Base-by-base conservation (phyloP, 2,797 vertebrate genomes). In the Gambusia yucatana region DNA sequence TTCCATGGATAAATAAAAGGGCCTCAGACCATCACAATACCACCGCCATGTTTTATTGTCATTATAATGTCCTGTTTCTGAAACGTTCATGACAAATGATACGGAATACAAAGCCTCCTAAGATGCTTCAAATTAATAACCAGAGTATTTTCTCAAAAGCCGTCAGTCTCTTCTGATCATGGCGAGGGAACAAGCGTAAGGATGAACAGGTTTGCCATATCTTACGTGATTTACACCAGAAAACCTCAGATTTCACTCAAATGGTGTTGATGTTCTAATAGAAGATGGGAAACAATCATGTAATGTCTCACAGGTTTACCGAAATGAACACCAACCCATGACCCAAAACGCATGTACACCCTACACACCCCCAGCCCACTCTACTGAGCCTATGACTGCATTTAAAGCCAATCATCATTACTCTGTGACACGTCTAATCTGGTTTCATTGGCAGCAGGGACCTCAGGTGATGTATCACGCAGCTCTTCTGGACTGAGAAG, bases 401-500 rank as follows among this genome's bases (percentile, higher is more conserved):
- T 91, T 92, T 91, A 77, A 85, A 84, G 79, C 87, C 82, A 83
- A 94, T 93, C 89, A 93, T 93, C 93, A 95, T 94, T 92, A 92
- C 84, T 94, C 91, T 92, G 88, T 91, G 93, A 89, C 93, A 93
- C 82, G 47, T 89, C 81, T 94, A 93, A 95, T 89, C 79, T 76
- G 73, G 89, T 94, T 93, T 86, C 86, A 73, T 85, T 81, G 83
- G 91, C 91, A 90, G 92, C 78, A 0, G 88, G 86, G 87, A 90
- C 92, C 92, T 91, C 83, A 75, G 8, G 79, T 93, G 93, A 94
- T 93, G 89, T 91, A 94, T 92, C 85, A 83, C 83, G 63, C 48
- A 73, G 84, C 80, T 84, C 75, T 73, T 14, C 52, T 80, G 84
- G 86, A 89, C 84, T 88, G 87, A 87, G 85, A 88, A 89, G 86